These are phyloP conservation scores for Callimorpha dominula DNA, from an alignment of 2,888 invertebrate genomes.

Conservation along the genomic window DNA sequence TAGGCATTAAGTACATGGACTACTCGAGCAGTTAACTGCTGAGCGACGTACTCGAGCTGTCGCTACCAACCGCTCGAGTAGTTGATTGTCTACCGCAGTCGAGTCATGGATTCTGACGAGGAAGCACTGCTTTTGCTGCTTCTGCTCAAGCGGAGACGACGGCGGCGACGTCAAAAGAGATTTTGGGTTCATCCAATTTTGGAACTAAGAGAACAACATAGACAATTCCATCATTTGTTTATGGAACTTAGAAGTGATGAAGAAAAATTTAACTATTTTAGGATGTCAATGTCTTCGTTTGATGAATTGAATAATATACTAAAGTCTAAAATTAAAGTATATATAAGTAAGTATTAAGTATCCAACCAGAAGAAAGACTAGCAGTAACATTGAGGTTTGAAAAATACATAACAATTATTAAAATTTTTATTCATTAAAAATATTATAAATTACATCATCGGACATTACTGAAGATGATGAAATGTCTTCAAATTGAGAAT, in stretches of 20 bases:
- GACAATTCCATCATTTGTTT: slow-evolving; percentile 40
- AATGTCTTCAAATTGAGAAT: slow-evolving; percentile 41
- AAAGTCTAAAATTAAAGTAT: slow-evolving; percentile 30
- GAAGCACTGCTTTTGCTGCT: slow-evolving; percentile 44
- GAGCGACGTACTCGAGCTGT: slow-evolving; percentile 29
- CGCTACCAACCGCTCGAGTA: too few relatives aligned
- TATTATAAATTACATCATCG: slow-evolving; percentile 34
- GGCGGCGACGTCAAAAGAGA: slow-evolving; percentile 20
- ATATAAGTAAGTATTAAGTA: too few relatives aligned
- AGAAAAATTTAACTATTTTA: slow-evolving; percentile 38
- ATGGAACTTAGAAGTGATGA: slow-evolving; percentile 38
- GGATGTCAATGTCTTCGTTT: slow-evolving; percentile 27
- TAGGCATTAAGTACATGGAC: slow-evolving; percentile 19
- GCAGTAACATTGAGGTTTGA: slow-evolving; percentile 40
- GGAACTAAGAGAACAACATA: slow-evolving; percentile 39
- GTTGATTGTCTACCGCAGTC: too few relatives aligned
- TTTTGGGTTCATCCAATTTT: slow-evolving; percentile 32
- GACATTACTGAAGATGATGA: slow-evolving; percentile 40
- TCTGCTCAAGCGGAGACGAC: slow-evolving; percentile 31
- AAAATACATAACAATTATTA: slow-evolving; percentile 32
- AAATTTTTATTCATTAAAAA: slow-evolving; percentile 44
- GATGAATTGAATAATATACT: slow-evolving; percentile 5
- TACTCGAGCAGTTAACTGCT: slow-evolving; percentile 14
- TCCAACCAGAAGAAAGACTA: slow-evolving; percentile 35
- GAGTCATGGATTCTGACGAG: slow-evolving; percentile 18